These are phyloP conservation scores for Pseudococcus longispinus DNA, from an alignment of 2,888 invertebrate genomes.

Conservation along the genomic window DNA sequence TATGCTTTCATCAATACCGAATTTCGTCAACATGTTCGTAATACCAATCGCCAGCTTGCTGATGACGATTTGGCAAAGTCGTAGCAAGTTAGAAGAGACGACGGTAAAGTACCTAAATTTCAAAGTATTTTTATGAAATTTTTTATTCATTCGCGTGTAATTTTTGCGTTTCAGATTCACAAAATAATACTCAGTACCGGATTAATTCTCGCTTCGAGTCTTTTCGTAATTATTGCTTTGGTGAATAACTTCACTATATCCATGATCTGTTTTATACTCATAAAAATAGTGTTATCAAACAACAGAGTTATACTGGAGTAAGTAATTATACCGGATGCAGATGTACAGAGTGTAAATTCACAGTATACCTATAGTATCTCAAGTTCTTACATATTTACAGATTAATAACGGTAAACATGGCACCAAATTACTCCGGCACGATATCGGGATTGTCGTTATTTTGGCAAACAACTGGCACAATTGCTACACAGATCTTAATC, in stretches of 20 bases:
- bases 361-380: background rate
- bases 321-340: background rate
- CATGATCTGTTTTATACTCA: background rate
- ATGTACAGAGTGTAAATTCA: background rate
- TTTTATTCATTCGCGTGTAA: background rate
- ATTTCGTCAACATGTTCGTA: background rate
- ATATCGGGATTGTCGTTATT: slow-evolving; percentile 1
- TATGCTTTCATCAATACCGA: background rate
- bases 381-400: background rate
- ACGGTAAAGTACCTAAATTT: background rate
- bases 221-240: background rate
- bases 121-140: background rate
- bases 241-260: background rate
- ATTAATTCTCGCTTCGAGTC: background rate
- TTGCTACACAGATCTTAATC: slow-evolving; percentile 3
- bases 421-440: background rate
- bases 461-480: slow-evolving; percentile 12
- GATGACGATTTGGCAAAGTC: background rate
- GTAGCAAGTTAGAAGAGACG: background rate
- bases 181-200: background rate
- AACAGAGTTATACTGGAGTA: background rate
- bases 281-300: background rate
- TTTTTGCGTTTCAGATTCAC: background rate
- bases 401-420: background rate
- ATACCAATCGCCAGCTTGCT: background rate